These are phyloP conservation scores for Bombyx huttoni DNA, from an alignment of 2,888 invertebrate species.

Conservation along the genomic window DNA sequence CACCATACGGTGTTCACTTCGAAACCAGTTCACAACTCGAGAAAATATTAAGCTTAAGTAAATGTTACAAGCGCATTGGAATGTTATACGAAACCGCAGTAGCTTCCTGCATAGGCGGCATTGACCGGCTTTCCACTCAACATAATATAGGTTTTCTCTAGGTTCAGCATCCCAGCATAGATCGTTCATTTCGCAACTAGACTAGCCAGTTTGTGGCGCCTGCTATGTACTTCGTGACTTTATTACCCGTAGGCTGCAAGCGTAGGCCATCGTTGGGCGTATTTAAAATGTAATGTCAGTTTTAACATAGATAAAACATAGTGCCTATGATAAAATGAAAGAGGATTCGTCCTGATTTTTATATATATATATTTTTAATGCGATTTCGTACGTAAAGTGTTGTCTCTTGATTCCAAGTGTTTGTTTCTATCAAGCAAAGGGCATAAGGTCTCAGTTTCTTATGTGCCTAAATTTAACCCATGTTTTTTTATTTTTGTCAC, in stretches of 20 bases:
- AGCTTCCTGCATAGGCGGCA: slow-evolving; percentile 6
- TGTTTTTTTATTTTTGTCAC: too few species aligned
- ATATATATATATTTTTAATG: too few species aligned
- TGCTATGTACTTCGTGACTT: slow-evolving; percentile 33
- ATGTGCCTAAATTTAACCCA: too few species aligned
- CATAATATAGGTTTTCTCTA: slow-evolving; percentile 14
- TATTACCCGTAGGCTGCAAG: slow-evolving; percentile 21
- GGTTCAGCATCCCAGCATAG: slow-evolving; percentile 8
- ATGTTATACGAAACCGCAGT: slow-evolving; percentile 3
- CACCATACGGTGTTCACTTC: neutral
- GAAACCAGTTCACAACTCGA: neutral
- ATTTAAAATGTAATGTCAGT: neutral
- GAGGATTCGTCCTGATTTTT: neutral
- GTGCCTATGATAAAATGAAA: neutral
- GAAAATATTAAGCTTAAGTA: neutral
- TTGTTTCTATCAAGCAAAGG: too few species aligned
- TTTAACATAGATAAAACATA: neutral
- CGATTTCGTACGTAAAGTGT: too few species aligned
- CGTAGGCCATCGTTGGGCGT: neutral
- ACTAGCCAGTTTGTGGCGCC: slow-evolving; percentile 16
- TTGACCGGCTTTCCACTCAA: slow-evolving; percentile 16
- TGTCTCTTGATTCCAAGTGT: too few species aligned
- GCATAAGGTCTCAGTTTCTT: too few species aligned
- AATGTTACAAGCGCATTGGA: neutral
- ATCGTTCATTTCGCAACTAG: slow-evolving; percentile 17